phyloP scores from a whole-genome alignment of 2,797 vertebrate genomes.

The Nyctalus aviator region DNA sequence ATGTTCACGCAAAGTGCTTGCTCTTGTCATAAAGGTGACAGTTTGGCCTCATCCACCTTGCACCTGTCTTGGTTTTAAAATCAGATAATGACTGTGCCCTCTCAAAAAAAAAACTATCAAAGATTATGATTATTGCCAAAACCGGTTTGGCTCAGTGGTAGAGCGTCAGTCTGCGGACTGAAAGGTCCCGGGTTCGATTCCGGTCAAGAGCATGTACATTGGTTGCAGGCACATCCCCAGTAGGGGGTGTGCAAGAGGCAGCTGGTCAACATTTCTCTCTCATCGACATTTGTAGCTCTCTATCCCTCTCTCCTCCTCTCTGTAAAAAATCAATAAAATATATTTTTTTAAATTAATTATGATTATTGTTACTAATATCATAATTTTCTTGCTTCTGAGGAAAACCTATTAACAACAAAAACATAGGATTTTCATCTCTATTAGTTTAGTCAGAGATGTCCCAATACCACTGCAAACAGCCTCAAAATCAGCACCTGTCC shows the following conservation, averaged over 20 bases:
- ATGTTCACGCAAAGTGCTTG: not conserved
- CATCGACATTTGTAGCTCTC: too few species aligned
- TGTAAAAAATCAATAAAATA: too few species aligned
- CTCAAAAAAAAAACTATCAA: not conserved
- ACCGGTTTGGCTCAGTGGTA: too few species aligned
- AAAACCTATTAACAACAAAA: not conserved
- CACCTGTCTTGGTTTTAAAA: constrained; percentile 20
- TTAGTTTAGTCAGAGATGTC: not conserved
- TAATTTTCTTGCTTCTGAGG: not conserved
- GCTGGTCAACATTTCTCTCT: too few species aligned
- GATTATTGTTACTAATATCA: not conserved
- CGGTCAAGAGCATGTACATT: too few species aligned
- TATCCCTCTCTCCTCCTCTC: too few species aligned
- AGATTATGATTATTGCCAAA: not conserved
- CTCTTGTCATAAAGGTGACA: not conserved
- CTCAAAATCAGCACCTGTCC: not conserved
- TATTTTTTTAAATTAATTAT: too few species aligned
- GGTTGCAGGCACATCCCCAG: too few species aligned
- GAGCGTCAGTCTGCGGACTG: too few species aligned
- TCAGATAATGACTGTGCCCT: not conserved
- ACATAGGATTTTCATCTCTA: not conserved
- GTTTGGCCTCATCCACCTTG: not conserved
- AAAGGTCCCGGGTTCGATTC: too few species aligned
- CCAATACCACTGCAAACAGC: not conserved
- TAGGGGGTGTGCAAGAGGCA: too few species aligned